A percentile compares a stretch with the other conserved stretches of the same genome.
Conservation (phyloP, 1,140 invertebrate genomes). For the Cotesia typhae region DNA sequence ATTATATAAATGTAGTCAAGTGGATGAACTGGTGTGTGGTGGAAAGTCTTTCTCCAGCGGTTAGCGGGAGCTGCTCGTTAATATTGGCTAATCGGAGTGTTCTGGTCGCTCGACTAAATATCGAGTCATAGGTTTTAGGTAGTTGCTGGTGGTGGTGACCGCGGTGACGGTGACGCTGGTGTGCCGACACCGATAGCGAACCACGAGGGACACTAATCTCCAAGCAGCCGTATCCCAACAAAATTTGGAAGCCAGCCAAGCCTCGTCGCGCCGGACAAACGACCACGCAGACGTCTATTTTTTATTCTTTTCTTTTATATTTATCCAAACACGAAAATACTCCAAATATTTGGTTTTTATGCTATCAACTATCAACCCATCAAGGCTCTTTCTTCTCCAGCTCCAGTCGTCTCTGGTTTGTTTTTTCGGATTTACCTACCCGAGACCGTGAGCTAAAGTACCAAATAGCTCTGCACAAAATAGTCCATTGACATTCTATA, state of each 20-base stretch:
- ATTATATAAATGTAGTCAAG: too few relatives aligned
- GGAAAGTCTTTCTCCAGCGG: background rate
- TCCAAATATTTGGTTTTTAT: too few relatives aligned
- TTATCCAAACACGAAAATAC: background rate
- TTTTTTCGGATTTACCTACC: too few relatives aligned
- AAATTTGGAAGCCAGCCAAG: constrained; percentile 34
- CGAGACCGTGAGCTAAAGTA: too few relatives aligned
- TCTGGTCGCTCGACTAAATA: constrained; percentile 41
- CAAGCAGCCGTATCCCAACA: constrained; percentile 29
- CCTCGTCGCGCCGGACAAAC: constrained; percentile 31
- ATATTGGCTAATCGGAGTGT: constrained; percentile 42
- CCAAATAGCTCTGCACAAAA: too few relatives aligned
- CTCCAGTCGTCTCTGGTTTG: too few relatives aligned
- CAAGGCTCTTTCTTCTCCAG: too few relatives aligned
- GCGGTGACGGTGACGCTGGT: constrained; percentile 24
- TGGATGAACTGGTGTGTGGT: background rate
- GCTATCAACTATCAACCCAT: too few relatives aligned
- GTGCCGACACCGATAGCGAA: constrained; percentile 36
- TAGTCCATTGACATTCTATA: too few relatives aligned
- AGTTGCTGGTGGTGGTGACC: too few relatives aligned
- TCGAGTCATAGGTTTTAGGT: constrained; percentile 10
- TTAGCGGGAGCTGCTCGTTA: constrained; percentile 33
- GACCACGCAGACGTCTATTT: constrained; percentile 18
- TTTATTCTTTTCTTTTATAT: background rate
- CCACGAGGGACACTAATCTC: constrained; percentile 38